phyloP scores from a whole-genome alignment of 2,888 invertebrate species.

The Hylaea fasciaria region DNA sequence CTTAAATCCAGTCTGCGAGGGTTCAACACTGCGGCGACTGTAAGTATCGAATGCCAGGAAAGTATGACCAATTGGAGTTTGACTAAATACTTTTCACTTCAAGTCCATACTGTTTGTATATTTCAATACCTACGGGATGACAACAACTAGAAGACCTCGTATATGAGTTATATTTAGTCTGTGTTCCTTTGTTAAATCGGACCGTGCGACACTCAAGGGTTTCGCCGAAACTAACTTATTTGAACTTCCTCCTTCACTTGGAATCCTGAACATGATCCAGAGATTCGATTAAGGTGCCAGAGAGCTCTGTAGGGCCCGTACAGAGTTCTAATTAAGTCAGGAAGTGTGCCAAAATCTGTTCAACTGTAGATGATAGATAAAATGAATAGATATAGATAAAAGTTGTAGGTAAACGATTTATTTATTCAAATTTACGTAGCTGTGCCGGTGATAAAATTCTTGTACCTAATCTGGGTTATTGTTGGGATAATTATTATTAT shows the following conservation, averaged over 20 bases:
- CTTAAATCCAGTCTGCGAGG: slow-evolving; percentile 12
- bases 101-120: too few relatives aligned
- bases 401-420: slow-evolving; percentile 6
- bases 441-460: slow-evolving; percentile 1
- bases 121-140: too few relatives aligned
- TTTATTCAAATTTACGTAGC: slow-evolving; percentile 8
- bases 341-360: slow-evolving; percentile 18
- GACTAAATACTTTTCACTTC: too few relatives aligned
- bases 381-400: slow-evolving; percentile 2
- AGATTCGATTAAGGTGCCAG: slow-evolving; percentile 19
- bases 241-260: slow-evolving; percentile 19
- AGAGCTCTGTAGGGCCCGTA: neutral
- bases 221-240: slow-evolving; percentile 4
- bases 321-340: slow-evolving; percentile 17
- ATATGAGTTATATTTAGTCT: too few relatives aligned
- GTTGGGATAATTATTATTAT: neutral
- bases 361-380: slow-evolving; percentile 12
- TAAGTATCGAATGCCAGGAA: too few relatives aligned
- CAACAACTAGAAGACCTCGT: too few relatives aligned
- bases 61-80: too few relatives aligned
- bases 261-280: slow-evolving; percentile 24
- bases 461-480: neutral
- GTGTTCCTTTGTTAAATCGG: too few relatives aligned
- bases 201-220: too few relatives aligned
- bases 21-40: neutral